Conservation (phyloP, 2,888 invertebrate species). For the Chloroclystis v-ata region DNA sequence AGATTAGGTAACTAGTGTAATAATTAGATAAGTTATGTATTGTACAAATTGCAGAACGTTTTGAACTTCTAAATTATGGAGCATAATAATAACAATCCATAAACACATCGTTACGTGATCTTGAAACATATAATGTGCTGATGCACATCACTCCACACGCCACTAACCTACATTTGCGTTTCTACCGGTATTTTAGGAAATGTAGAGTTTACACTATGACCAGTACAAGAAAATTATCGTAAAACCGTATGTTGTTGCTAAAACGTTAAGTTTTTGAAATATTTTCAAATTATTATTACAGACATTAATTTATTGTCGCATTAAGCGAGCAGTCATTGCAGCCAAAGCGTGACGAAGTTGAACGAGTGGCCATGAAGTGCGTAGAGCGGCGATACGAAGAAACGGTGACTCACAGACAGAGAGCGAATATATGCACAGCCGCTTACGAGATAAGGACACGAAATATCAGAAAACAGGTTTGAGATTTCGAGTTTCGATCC, state of each 20-base stretch:
- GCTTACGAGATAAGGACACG: slow-evolving; percentile 54
- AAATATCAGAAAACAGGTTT: slow-evolving; percentile 68
- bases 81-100: slow-evolving; percentile 5
- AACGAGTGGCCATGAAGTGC: slow-evolving; percentile 76
- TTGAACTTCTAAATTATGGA: not conserved
- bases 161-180: not conserved
- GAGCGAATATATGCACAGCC: slow-evolving; percentile 51
- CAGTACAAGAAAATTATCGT: too few relatives aligned
- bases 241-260: too few relatives aligned
- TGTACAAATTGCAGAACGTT: too few relatives aligned
- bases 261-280: too few relatives aligned
- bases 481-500: slow-evolving; percentile 76
- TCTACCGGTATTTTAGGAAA: not conserved
- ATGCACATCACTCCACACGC: not conserved
- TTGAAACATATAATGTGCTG: not conserved
- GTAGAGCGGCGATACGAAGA: slow-evolving; percentile 73
- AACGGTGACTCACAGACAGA: slow-evolving; percentile 73
- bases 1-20: too few relatives aligned
- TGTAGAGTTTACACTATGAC: not conserved
- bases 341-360: slow-evolving; percentile 73
- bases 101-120: slow-evolving; percentile 7
- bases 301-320: slow-evolving; percentile 71
- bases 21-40: too few relatives aligned
- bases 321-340: slow-evolving; percentile 64
- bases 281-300: slow-evolving; percentile 56